phyloP scores from a whole-genome alignment of 2,113 vertebrate genomes.

The Phasianus colchicus region DNA sequence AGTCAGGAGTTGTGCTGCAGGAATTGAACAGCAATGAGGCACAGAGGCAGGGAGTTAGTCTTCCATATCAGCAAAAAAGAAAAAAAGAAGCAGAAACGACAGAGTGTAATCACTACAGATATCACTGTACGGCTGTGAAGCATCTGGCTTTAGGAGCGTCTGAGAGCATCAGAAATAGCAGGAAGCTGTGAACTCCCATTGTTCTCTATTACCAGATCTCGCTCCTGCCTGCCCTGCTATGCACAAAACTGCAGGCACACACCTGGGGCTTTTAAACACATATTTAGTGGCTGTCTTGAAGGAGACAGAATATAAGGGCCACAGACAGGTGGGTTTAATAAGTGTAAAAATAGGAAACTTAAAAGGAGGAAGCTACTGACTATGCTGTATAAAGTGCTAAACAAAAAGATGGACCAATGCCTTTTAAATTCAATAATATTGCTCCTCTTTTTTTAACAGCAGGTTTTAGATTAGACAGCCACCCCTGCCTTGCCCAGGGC shows the following conservation, averaged over 20 bases:
- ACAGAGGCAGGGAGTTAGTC: background rate
- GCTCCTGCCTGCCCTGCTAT: background rate
- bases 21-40: background rate
- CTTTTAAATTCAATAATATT: background rate
- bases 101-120: background rate
- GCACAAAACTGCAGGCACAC: background rate
- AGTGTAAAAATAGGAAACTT: background rate
- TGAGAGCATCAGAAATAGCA: background rate
- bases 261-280: background rate
- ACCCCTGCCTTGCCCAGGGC: background rate
- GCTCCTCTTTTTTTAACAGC: background rate
- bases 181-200: background rate
- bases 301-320: background rate
- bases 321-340: background rate
- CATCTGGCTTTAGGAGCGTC: background rate
- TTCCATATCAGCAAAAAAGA: background rate
- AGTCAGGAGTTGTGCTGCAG: background rate
- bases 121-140: background rate
- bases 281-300: background rate
- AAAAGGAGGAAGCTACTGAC: background rate
- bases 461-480: background rate
- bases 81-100: background rate
- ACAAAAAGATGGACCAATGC: background rate
- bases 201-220: background rate
- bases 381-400: background rate